These are phyloP conservation scores for honey bee (Apis mellifera) DNA, from an alignment of 1,140 invertebrate genomes.

Conservation along the genomic window DNA sequence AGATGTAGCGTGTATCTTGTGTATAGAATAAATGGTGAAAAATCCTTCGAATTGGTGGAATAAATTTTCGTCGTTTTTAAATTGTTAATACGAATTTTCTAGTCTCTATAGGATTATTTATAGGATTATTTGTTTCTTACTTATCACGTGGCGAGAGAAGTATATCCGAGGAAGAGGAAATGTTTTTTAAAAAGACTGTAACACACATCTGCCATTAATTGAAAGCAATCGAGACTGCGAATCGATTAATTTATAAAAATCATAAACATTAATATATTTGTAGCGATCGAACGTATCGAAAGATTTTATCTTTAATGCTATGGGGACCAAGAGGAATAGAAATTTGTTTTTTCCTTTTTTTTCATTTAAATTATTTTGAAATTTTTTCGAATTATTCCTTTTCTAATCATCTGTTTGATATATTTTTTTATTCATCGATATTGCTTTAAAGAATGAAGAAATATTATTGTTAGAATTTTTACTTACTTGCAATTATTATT, in stretches of 20 bases:
- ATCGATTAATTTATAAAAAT: constrained; percentile 11
- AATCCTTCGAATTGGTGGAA: background rate
- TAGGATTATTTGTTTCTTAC: background rate
- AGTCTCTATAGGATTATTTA: background rate
- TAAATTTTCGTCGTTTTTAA: background rate
- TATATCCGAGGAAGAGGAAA: background rate
- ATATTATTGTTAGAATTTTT: no score
- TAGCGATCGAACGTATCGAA: background rate
- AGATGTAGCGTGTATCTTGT: background rate
- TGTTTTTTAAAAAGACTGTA: constrained; percentile 15
- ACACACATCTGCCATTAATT: background rate
- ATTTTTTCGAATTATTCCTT: no score
- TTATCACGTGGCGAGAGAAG: no score
- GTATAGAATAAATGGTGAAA: background rate
- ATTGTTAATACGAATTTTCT: background rate
- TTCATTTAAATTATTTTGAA: no score
- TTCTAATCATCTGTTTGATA: no score
- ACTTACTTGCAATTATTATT: no score
- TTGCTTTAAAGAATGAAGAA: no score
- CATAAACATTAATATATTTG: background rate
- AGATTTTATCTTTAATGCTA: constrained; percentile 7
- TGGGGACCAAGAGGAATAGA: background rate
- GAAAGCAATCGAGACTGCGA: constrained; percentile 20
- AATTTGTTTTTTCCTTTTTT: background rate
- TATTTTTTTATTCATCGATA: no score